Base-by-base conservation (phyloP, 2,113 vertebrate species). In the Neogobius melanostomus region DNA sequence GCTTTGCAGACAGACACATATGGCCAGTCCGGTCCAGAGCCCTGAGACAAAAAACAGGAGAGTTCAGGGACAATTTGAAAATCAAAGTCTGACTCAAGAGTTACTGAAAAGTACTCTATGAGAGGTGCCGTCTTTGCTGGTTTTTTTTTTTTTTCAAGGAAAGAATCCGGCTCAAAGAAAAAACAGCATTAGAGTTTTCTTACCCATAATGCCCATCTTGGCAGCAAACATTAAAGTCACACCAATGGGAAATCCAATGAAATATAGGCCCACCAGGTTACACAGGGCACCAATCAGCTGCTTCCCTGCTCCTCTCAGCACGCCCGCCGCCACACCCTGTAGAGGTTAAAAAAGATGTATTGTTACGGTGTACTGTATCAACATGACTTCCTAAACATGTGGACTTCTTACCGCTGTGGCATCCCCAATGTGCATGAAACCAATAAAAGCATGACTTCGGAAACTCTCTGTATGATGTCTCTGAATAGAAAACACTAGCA, bases 281-380 rank as follows among this genome's bases (percentile, higher is more conserved):
- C 92, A 89, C n/a, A 94, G 64, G 49, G 96, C 95, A 0, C 96
- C 95, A 0, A 98, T 79, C 66, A 91, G 69, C 70, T 96, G 96
- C 85, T 93, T 95, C 42, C 96, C 95, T 0, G 90, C 84, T 43
- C 96, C 96, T 82, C 95, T 90, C 46, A 97, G 80, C 47, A 97
- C 83, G 1, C 95, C 95, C 0, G 93, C 82, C 2, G 85, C 87
- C 60, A 95, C 85, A 0, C 81, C 86, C 95, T 98, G 86, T 0
- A 2, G 11, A 65, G 0, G 36, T 53, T 66, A 72, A 73, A 51
- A 47, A 8, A 61, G 0, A 28, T 52, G 21, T 4, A 21, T 9
- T 74, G 0, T 2, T 12, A 6, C 8, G 8, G 53, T 0, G 0
- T 17, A 21, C 53, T 8, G 53, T 21, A 6, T 51, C 9, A 42